Evolutionary conservation across 2,797 vertebrate genomes (phyloP).

Genomic region (Parotocinclus haroldoi): DNA sequence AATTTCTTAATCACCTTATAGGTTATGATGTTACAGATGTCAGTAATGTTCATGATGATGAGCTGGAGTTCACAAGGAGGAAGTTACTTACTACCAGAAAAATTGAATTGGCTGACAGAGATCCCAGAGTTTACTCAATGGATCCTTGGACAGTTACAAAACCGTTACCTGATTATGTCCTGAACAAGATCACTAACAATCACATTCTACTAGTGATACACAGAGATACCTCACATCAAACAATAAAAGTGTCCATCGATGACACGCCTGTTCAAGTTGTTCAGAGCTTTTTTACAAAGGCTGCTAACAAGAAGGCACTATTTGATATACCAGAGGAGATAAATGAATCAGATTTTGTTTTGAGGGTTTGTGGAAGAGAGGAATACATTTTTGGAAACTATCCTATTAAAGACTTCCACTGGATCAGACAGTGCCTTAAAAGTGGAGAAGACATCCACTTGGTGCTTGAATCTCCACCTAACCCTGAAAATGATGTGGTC

Average conservation of each 20-base stretch:
- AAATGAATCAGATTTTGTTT: slow-evolving; percentile 83
- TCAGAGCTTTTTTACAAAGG: slow-evolving; percentile 85
- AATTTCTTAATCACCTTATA: slow-evolving; percentile 86
- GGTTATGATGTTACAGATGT: slow-evolving; percentile 95
- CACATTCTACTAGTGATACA: slow-evolving; percentile 89
- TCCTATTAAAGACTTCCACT: slow-evolving; percentile 88
- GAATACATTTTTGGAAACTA: slow-evolving; percentile 89
- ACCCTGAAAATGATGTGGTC: slow-evolving; percentile 81
- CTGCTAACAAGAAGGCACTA: slow-evolving; percentile 85
- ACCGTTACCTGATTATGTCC: slow-evolving; percentile 83
- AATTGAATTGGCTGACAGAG: slow-evolving; percentile 82
- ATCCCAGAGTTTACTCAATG: slow-evolving; percentile 88
- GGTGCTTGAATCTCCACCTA: slow-evolving; percentile 81
- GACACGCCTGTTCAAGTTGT: slow-evolving; percentile 84
- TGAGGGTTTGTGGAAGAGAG: slow-evolving; percentile 92
- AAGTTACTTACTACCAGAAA: slow-evolving; percentile 89
- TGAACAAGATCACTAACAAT: slow-evolving; percentile 81
- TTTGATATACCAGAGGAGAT: slow-evolving; percentile 84
- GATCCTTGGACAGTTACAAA: slow-evolving; percentile 91
- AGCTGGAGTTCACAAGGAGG: slow-evolving; percentile 93
- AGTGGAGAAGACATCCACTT: slow-evolving; percentile 92
- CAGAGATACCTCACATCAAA: slow-evolving; percentile 85
- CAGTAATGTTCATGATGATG: slow-evolving; percentile 95
- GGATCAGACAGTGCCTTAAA: slow-evolving; percentile 94
- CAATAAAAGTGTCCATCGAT: slow-evolving; percentile 88